These are phyloP conservation scores for Ormyrus labotus DNA, from an alignment of 2,888 invertebrate genomes.

Conservation along the genomic window DNA sequence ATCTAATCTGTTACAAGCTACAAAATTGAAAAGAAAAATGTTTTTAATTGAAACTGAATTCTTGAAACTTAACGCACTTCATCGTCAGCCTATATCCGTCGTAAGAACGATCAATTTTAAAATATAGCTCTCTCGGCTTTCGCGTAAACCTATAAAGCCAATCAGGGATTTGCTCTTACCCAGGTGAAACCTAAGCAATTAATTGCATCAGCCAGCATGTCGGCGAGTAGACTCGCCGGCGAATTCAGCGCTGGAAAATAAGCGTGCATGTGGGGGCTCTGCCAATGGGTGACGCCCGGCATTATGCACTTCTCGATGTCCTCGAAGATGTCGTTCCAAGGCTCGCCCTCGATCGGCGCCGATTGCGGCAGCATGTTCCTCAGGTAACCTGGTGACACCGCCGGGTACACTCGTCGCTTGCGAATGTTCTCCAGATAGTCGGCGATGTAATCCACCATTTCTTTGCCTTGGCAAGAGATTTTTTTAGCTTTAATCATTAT, in stretches of 20 bases:
- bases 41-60: too few species aligned
- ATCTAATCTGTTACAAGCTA: too few species aligned
- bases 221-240: conserved; percentile 94
- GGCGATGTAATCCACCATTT: conserved; percentile 98
- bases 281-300: conserved; percentile 98
- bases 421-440: conserved; percentile 96
- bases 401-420: conserved; percentile 92
- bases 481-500: not conserved
- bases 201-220: conserved; percentile 96
- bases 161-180: conserved; percentile 80
- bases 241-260: conserved; percentile 97
- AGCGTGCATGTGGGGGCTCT: conserved; percentile 98
- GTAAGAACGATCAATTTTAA: conserved; percentile 3
- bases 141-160: conserved; percentile 13
- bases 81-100: too few species aligned
- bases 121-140: not conserved
- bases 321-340: conserved; percentile 92
- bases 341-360: conserved; percentile 91
- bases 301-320: conserved; percentile 96
- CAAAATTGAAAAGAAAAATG: too few species aligned
- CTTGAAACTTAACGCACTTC: too few species aligned
- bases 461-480: conserved; percentile 83
- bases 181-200: conserved; percentile 97
- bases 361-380: conserved; percentile 88
- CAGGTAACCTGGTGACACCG: conserved; percentile 96